Conservation (phyloP, 2,797 vertebrate species). For the Danio tinwini region DNA sequence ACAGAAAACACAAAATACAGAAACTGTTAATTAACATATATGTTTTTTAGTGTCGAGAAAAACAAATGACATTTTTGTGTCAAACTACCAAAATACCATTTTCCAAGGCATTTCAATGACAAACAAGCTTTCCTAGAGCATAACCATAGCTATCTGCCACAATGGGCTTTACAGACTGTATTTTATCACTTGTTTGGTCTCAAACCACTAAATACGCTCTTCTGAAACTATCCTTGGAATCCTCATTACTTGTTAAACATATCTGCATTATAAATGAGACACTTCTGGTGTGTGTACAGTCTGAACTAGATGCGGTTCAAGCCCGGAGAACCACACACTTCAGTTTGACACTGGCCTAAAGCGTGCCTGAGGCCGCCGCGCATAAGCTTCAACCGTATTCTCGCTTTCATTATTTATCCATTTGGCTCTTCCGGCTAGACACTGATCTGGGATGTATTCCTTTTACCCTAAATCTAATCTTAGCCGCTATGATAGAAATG, state of each 20-base stretch:
- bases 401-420: slow-evolving; percentile 77
- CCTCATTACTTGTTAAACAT: slow-evolving; percentile 52
- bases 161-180: background rate
- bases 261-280: slow-evolving; percentile 67
- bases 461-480: slow-evolving; percentile 28
- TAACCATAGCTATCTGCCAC: background rate
- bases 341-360: slow-evolving; percentile 72
- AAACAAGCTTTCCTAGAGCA: background rate
- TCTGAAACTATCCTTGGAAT: slow-evolving; percentile 41
- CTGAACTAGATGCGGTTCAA: slow-evolving; percentile 19
- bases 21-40: no score
- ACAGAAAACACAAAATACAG: no score
- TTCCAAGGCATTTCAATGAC: background rate
- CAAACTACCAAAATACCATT: background rate
- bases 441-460: slow-evolving; percentile 13
- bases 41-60: no score
- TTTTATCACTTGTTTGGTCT: slow-evolving; percentile 13
- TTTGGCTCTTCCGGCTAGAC: slow-evolving; percentile 62
- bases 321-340: slow-evolving; percentile 56
- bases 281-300: slow-evolving; percentile 27
- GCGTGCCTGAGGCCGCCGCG: slow-evolving; percentile 70
- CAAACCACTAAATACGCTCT: background rate
- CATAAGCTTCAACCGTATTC: slow-evolving; percentile 70
- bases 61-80: no score
- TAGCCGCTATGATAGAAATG: background rate